Evolutionary conservation across 2,888 invertebrate genomes (phyloP).

Genomic region (Saturnia pavonia): DNA sequence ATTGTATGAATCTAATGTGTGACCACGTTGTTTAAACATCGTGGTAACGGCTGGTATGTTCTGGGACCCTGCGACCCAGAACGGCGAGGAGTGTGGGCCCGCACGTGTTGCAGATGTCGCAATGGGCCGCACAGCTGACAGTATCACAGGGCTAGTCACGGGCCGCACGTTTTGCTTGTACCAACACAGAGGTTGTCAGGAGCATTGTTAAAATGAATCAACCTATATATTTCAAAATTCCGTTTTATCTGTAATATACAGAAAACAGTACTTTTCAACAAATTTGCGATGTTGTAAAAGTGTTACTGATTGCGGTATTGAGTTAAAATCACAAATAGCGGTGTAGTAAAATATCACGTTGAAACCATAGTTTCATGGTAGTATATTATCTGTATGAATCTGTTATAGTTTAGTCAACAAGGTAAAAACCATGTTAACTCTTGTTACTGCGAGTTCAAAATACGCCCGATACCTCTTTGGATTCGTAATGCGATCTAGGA

Average conservation of each 20-base stretch:
- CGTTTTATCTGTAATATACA: not conserved
- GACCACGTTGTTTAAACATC: not conserved
- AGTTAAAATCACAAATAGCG: not conserved
- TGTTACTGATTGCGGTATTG: not conserved
- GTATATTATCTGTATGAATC: too few relatives aligned
- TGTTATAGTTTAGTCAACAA: too few relatives aligned
- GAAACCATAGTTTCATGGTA: too few relatives aligned
- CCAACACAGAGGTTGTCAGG: not conserved
- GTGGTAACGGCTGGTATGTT: not conserved
- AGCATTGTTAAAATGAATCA: not conserved
- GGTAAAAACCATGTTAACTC: too few relatives aligned
- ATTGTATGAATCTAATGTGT: too few relatives aligned
- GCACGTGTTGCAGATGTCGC: not conserved
- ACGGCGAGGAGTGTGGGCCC: not conserved
- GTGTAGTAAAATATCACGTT: too few relatives aligned
- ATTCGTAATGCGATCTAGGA: too few relatives aligned
- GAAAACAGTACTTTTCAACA: not conserved
- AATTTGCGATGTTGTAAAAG: not conserved
- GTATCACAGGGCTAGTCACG: not conserved
- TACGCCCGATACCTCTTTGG: too few relatives aligned
- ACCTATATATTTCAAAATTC: not conserved
- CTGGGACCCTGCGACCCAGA: not conserved
- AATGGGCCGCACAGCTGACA: not conserved
- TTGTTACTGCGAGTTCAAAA: too few relatives aligned
- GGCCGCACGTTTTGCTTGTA: not conserved